Base-by-base conservation (phyloP, 2,888 invertebrate species). In the Drosophila quinaria region DNA sequence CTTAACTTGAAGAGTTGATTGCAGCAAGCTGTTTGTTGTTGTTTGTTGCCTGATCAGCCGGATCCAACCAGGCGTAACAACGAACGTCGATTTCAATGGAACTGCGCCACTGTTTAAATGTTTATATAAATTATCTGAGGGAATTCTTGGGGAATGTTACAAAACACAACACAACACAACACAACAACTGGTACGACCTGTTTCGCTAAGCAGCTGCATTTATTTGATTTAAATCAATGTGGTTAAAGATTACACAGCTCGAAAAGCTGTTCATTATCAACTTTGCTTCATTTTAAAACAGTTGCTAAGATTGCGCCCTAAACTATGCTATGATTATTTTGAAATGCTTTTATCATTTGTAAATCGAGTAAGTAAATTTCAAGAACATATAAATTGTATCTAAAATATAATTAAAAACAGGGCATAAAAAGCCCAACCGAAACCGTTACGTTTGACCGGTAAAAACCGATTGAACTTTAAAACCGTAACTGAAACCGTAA, bases 251-350 rank as follows among this genome's bases (percentile, higher is more conserved):
- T 46, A 4, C 44, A 61, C 44, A 61, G 17, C 3, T 44, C 15
- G 19, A 25, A 37, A 47, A 17, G 37, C 37, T 47, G 58, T 58
- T 58, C 15, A 22, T 25, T 46, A 46, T 33, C 46, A 46, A 4
- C 22, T 9, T 35, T 35, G n/a, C 31, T 47, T 11, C 11, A 17
- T 6, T n/a, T 29, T 29, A 35, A 50, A 50, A 35, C 35, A 50
- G 19, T 22, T 60, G 17, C 31, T 33, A 50, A 37, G 19, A 39
- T 11, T 52, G 65, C 78, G 78, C 78, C 78, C 25, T 19, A 76
- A 60, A 55, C 44, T 78, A 78, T 76, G 76, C 80, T 52, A 80
- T 47, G 8, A n/a, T 3, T 5, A 15, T 37, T 37, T n/a, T 4
- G 13, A 46, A 31, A 49, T 41, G 41, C 39, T 11, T 1, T 17